A percentile compares a stretch with the other conserved stretches of the same genome.
These are phyloP conservation scores for Drosophila melanosoma DNA, from an alignment of 2,888 invertebrate species.

Conservation along the genomic window DNA sequence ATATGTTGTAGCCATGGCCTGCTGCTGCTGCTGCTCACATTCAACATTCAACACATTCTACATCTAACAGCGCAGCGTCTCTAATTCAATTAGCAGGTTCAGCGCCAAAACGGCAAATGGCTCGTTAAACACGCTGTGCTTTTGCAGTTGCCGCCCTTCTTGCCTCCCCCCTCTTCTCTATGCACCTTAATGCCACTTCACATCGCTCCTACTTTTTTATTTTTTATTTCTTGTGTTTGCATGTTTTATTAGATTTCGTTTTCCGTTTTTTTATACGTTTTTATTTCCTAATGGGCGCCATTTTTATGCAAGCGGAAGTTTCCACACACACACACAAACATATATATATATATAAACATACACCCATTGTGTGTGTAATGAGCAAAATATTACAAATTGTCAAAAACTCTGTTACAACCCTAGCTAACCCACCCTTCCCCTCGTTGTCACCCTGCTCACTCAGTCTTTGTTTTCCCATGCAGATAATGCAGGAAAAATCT, in stretches of 20 bases:
- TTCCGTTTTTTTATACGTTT: conserved; percentile 21
- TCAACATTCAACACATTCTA: conserved; percentile 25
- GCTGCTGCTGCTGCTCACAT: conserved; percentile 18
- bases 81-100: conserved; percentile 81
- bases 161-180: background rate
- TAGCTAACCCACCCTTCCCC: background rate
- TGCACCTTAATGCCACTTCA: conserved; percentile 57
- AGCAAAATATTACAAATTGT: conserved; percentile 78
- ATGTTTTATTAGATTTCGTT: conserved; percentile 73
- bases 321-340: conserved; percentile 26
- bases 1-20: background rate
- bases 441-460: background rate
- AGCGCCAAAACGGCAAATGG: conserved; percentile 81
- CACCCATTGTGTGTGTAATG: conserved; percentile 57
- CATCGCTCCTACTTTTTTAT: conserved; percentile 39
- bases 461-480: conserved; percentile 40
- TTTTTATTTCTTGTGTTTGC: conserved; percentile 54
- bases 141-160: background rate
- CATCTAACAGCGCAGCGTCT: conserved; percentile 65
- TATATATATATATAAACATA: background rate
- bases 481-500: conserved; percentile 72
- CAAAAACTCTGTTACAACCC: conserved; percentile 56
- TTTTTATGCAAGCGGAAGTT: conserved; percentile 71
- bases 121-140: conserved; percentile 78
- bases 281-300: conserved; percentile 64